Evolutionary conservation across 2,888 invertebrate species (phyloP).

Genomic region (Pristionchus exspectatus): DNA sequence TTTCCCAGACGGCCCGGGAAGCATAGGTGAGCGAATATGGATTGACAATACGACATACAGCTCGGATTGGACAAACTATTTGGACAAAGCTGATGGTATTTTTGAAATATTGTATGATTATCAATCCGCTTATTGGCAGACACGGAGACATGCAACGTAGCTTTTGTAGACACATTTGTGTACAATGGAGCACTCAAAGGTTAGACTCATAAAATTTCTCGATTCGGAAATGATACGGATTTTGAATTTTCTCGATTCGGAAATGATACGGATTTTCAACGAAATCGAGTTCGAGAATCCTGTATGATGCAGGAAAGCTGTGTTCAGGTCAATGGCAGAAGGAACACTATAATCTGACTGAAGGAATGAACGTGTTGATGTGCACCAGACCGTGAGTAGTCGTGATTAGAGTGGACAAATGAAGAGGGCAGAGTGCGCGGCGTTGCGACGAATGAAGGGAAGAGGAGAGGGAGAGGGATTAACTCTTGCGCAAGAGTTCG

Average conservation of each 20-base stretch:
- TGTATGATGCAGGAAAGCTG: no score
- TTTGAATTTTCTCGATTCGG: no score
- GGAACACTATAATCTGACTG: not conserved
- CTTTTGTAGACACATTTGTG: not conserved
- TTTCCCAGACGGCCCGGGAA: not conserved
- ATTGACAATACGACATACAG: not conserved
- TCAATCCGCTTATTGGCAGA: not conserved
- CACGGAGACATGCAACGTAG: not conserved
- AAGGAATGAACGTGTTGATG: not conserved
- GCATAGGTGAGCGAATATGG: not conserved
- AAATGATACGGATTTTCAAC: no score
- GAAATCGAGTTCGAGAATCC: no score
- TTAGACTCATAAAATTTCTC: not conserved
- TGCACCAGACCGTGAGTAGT: slow-evolving; percentile 10
- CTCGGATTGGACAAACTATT: not conserved
- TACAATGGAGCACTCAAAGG: not conserved
- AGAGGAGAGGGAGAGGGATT: no score
- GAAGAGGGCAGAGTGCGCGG: no score
- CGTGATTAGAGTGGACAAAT: no score
- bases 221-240: not conserved
- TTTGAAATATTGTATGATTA: not conserved
- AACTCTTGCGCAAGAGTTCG: no score
- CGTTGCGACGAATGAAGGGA: no score
- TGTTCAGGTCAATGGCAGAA: slow-evolving; percentile 43
- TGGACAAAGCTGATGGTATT: not conserved